phyloP scores from a whole-genome alignment of 1,140 invertebrate species.

The Chironomus striatipennis region DNA sequence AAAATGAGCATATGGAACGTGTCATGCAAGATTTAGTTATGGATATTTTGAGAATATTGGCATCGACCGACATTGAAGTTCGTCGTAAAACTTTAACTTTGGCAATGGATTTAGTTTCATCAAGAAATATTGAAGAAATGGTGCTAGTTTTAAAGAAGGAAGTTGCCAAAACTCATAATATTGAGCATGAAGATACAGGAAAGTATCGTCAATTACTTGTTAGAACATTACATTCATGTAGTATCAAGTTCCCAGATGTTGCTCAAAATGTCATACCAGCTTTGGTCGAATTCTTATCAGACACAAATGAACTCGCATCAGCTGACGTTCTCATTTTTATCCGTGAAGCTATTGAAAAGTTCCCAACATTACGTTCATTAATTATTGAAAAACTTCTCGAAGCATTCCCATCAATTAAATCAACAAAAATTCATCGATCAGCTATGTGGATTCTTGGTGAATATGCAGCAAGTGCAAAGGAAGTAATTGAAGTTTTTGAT shows the following conservation, averaged over 20 bases:
- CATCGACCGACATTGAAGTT: slow-evolving; percentile 91
- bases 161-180: slow-evolving; percentile 82
- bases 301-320: slow-evolving; percentile 88
- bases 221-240: slow-evolving; percentile 87
- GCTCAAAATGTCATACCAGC: slow-evolving; percentile 89
- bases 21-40: slow-evolving; percentile 96
- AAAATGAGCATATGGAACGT: slow-evolving; percentile 78
- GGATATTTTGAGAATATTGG: slow-evolving; percentile 92
- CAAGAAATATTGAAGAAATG: slow-evolving; percentile 93
- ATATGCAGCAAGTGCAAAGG: slow-evolving; percentile 70
- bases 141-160: slow-evolving; percentile 91
- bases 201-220: slow-evolving; percentile 95
- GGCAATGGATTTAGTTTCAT: slow-evolving; percentile 87
- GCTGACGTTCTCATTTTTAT: slow-evolving; percentile 92
- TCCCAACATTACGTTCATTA: slow-evolving; percentile 67
- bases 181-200: slow-evolving; percentile 86
- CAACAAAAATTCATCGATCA: slow-evolving; percentile 80
- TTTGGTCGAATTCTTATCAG: slow-evolving; percentile 91
- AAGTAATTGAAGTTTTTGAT: slow-evolving; percentile 72
- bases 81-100: slow-evolving; percentile 78
- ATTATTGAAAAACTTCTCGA: slow-evolving; percentile 79
- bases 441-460: slow-evolving; percentile 98
- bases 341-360: slow-evolving; percentile 88
- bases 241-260: slow-evolving; percentile 96
- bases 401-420: slow-evolving; percentile 72